These are phyloP conservation scores for Eilema caniola DNA, from an alignment of 2,888 invertebrate species.

Conservation along the genomic window DNA sequence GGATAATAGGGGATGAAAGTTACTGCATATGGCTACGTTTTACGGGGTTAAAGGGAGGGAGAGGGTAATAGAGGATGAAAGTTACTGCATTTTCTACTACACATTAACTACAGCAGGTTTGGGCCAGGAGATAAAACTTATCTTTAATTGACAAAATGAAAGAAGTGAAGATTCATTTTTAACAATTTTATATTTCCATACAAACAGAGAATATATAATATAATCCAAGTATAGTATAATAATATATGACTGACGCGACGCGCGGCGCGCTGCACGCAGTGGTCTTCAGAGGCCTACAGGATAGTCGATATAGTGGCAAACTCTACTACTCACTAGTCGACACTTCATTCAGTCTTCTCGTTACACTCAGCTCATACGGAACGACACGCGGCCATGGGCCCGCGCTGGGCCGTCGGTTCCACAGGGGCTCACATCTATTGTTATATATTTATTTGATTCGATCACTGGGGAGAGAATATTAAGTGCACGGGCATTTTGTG, in stretches of 20 bases:
- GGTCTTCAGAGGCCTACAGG: conserved; percentile 19
- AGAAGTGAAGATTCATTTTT: conserved; percentile 14
- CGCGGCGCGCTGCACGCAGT: not conserved
- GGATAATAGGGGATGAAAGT: no score
- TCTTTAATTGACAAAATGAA: not conserved
- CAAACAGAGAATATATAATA: conserved; percentile 37
- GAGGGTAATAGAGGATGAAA: no score
- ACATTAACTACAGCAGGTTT: no score
- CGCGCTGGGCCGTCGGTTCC: not conserved
- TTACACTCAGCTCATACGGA: conserved; percentile 72
- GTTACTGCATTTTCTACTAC: no score
- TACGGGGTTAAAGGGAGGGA: no score
- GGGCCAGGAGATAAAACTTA: no score
- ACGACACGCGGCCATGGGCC: conserved; percentile 33
- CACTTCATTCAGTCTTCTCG: conserved; percentile 79
- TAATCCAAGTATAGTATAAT: conserved; percentile 36
- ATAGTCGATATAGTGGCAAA: conserved; percentile 32
- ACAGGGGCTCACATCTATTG: not conserved
- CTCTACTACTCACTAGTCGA: conserved; percentile 54
- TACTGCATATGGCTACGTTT: no score
- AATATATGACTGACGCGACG: not conserved
- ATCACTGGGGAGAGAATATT: not conserved
- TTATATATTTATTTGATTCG: not conserved
- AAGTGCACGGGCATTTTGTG: not conserved
- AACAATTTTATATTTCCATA: conserved; percentile 44